Base-by-base conservation (phyloP, 2,888 invertebrate genomes). In the Aporophyla lueneburgensis region DNA sequence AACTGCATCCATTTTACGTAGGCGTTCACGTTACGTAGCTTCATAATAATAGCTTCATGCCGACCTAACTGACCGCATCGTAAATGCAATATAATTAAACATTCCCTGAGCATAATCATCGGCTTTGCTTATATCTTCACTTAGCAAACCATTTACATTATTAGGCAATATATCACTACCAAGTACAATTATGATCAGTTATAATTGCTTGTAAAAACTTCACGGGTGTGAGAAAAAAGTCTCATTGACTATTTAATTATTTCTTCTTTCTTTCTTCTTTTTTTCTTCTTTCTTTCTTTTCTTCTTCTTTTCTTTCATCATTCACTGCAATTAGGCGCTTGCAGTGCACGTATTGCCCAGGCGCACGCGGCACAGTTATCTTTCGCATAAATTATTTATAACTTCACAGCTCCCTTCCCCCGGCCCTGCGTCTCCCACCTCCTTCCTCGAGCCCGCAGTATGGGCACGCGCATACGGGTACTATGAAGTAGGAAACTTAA, bases 311-410 rank as follows among this genome's bases (percentile, higher is more conserved):
- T n/a, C 91, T 92, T 92, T 92, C 89, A 92, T 91, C 85, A 85
- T 79, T 73, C 74, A 80, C 56, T 79, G 85, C 80, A 85, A 87
- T 89, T 88, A 87, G 87, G 74, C 71, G 78, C 73, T 81, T 86
- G 84, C 85, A 87, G 82, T 87, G 87, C 86, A 86, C 88, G 89
- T 90, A 91, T 89, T 75, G 81, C 80, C 84, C 87, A 84, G 85
- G 90, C 91, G 90, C 92, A 92, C 89, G 91, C 82, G 74, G 87
- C 89, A 92, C 92, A 92, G 92, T 93, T 94, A 94, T 93, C 92
- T 93, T 89, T 89, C 85, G 90, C 88, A 92, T 94, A 89, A 88
- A 93, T 93, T 93, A 93, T 92, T 92, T 91, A 93, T 93, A 91
- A 90, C 88, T 89, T 88, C 83, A 81, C 87, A 88, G 83, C 88